Evolutionary conservation across 2,888 invertebrate species (phyloP).

Genomic region (Melanchra persicariae): DNA sequence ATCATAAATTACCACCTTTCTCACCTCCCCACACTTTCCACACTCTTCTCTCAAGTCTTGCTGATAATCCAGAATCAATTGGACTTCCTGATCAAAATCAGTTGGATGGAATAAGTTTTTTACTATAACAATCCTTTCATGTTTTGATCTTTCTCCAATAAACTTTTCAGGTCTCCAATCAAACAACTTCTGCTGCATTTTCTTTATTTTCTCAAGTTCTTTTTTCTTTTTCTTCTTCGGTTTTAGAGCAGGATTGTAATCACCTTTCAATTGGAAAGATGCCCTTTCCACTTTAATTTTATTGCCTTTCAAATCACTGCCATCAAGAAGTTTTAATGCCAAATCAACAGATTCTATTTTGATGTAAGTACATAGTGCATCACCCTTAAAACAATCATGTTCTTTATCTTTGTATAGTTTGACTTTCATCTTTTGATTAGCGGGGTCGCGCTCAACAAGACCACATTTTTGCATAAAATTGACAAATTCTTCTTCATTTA

Average conservation of each 20-base stretch:
- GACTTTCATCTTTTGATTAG: conserved; percentile 95
- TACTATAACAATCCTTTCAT: conserved; percentile 97
- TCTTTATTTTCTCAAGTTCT: conserved; percentile 97
- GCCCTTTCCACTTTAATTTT: conserved; percentile 97
- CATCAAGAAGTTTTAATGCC: conserved; percentile 97
- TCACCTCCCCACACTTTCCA: conserved; percentile 97
- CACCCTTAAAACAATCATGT: conserved; percentile 97
- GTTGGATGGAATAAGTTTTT: conserved; percentile 97
- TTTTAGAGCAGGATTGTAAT: conserved; percentile 97
- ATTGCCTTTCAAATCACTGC: conserved; percentile 94
- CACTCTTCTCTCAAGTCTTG: conserved; percentile 97
- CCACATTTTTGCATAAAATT: conserved; percentile 99
- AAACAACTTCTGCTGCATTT: conserved; percentile 98
- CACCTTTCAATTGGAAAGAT: conserved; percentile 98
- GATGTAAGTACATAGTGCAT: conserved; percentile 98
- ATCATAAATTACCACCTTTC: conserved; percentile 97
- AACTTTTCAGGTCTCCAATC: conserved; percentile 99
- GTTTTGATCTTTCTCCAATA: conserved; percentile 95
- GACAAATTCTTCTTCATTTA: conserved; percentile 97
- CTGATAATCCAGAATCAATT: conserved; percentile 97
- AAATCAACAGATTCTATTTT: conserved; percentile 99
- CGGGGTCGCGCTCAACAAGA: conserved; percentile 96
- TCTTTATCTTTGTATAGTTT: conserved; percentile 97
- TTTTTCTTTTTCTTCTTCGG: conserved; percentile 97
- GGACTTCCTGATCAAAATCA: conserved; percentile 97